A percentile compares a stretch with the other conserved stretches of the same genome.
Evolutionary conservation across 2,888 invertebrate species (phyloP).

Genomic region (Tenodera sinensis): DNA sequence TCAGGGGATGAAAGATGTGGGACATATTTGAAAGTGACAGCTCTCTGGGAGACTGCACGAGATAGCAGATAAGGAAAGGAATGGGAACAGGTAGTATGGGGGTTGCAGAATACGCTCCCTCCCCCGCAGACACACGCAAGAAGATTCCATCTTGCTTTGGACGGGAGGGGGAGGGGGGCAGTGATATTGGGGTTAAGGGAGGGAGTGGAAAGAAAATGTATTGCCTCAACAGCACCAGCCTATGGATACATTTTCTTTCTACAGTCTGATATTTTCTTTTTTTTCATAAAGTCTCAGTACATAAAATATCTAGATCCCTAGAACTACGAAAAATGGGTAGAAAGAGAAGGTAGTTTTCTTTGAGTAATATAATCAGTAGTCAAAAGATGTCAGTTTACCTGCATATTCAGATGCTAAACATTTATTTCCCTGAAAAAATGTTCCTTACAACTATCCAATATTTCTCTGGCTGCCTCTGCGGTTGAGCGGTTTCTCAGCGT

Average conservation of each 20-base stretch:
- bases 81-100: background rate
- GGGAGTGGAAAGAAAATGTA: background rate
- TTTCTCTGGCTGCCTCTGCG: no score
- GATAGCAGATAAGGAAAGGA: background rate
- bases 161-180: no score
- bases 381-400: background rate
- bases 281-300: background rate
- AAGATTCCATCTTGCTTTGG: constrained; percentile 1
- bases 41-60: background rate
- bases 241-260: background rate
- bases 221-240: background rate
- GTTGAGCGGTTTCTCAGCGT: no score
- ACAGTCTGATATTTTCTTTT: background rate
- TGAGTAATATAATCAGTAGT: background rate
- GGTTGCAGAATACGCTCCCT: background rate
- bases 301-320: background rate
- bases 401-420: background rate
- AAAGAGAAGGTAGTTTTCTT: background rate
- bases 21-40: constrained; percentile 15
- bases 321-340: background rate
- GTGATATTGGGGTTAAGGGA: background rate
- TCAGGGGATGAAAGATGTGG: constrained; percentile 7
- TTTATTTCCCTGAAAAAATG: no score
- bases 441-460: no score
- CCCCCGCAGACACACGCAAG: background rate